These are phyloP conservation scores for Muntiacus muntjak DNA, from an alignment of 2,113 vertebrate species.

Conservation along the genomic window DNA sequence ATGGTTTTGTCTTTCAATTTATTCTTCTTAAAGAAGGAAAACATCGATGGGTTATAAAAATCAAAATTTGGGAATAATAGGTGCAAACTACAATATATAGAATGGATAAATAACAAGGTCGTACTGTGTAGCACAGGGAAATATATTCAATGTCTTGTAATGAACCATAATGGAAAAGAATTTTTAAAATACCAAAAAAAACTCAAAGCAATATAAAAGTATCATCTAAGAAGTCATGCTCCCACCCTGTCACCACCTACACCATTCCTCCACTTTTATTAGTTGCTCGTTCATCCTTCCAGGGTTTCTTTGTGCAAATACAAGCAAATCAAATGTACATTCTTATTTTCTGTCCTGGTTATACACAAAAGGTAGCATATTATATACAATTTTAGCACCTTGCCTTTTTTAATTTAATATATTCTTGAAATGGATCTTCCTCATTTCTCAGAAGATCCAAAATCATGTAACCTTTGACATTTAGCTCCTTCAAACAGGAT, in stretches of 20 bases:
- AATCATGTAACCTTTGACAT: not conserved
- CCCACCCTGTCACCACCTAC: not conserved
- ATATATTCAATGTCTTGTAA: not conserved
- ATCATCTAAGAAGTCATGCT: not conserved
- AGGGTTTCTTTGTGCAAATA: not conserved
- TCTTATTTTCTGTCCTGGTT: not conserved
- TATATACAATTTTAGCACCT: not conserved
- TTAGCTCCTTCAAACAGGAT: not conserved
- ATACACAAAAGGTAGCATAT: conserved; percentile 17
- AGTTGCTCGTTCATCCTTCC: not conserved
- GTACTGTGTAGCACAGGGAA: not conserved
- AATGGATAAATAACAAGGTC: not conserved
- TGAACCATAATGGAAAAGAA: not conserved
- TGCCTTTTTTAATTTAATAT: not conserved
- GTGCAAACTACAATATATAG: not conserved
- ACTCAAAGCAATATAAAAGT: not conserved
- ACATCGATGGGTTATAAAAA: not conserved
- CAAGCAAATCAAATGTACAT: conserved; percentile 24
- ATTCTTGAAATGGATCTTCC: not conserved
- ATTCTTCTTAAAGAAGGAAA: not conserved
- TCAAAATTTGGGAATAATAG: not conserved
- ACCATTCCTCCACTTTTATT: not conserved
- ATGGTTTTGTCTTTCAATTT: not conserved
- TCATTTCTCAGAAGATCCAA: not conserved
- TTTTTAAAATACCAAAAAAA: not conserved